Evolutionary conservation across 2,888 invertebrate genomes (phyloP).

Genomic region (Itoplectis maculator): DNA sequence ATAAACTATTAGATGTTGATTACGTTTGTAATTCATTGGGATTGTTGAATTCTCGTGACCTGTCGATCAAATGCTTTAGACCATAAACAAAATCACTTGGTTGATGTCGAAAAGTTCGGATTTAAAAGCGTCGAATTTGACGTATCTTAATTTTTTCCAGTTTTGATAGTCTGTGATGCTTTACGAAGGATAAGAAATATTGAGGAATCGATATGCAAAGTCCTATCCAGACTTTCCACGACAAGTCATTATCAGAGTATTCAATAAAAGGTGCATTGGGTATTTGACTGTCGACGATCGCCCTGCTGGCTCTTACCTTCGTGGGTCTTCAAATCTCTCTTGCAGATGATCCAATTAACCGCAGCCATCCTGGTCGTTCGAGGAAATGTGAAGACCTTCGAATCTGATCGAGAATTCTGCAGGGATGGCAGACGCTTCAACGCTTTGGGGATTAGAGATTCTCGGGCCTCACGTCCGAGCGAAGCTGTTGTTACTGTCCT

Average conservation of each 20-base stretch:
- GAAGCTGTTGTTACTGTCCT: too few relatives aligned
- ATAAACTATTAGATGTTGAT: constrained; percentile 19
- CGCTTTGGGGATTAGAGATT: not conserved
- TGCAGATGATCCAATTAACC: constrained; percentile 11
- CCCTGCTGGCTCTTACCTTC: not conserved
- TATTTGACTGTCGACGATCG: not conserved
- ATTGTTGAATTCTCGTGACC: not conserved
- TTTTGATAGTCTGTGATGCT: too few relatives aligned
- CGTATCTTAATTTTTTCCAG: not conserved
- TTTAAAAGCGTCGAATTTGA: not conserved
- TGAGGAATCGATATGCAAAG: too few relatives aligned
- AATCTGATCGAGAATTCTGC: not conserved
- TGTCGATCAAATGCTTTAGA: not conserved
- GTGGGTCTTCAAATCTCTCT: not conserved
- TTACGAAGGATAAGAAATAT: too few relatives aligned
- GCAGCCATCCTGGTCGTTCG: not conserved
- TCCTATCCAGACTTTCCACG: too few relatives aligned
- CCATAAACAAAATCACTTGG: not conserved
- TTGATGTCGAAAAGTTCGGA: not conserved
- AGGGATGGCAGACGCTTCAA: not conserved
- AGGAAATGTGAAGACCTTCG: not conserved
- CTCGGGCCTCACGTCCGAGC: not conserved
- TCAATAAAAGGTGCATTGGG: not conserved
- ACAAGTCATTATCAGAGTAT: not conserved
- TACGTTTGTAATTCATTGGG: constrained; percentile 8